A percentile compares a stretch with the other conserved stretches of the same genome.
These are phyloP conservation scores for Entomyzon cyanotis DNA, from an alignment of 2,113 vertebrate species.

Conservation along the genomic window DNA sequence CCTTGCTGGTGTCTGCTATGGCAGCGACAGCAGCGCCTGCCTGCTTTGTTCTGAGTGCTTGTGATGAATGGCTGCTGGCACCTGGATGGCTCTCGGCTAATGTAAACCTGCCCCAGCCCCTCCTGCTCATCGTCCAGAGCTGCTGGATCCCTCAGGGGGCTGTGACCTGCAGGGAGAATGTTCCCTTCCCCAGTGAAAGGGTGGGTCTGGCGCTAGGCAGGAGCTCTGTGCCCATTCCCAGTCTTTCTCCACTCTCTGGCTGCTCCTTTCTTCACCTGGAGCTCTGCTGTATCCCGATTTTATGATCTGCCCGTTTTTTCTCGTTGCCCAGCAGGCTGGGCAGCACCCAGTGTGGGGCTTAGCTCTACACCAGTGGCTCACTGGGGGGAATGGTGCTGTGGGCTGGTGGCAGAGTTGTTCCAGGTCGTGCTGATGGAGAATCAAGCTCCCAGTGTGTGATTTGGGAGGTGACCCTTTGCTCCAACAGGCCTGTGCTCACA, in stretches of 20 bases:
- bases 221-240: not conserved
- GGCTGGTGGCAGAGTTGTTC: not conserved
- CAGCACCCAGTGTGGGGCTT: not conserved
- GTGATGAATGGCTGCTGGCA: constrained; percentile 18
- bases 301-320: not conserved
- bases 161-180: not conserved
- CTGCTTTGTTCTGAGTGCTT: not conserved
- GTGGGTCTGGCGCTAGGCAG: not conserved
- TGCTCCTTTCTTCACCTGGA: not conserved
- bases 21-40: not conserved
- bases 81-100: not conserved
- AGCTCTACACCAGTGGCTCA: not conserved
- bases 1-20: not conserved
- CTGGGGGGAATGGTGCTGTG: not conserved
- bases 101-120: not conserved
- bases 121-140: not conserved
- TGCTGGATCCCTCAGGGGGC: not conserved
- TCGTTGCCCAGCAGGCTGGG: not conserved
- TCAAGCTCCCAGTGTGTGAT: accelerated
- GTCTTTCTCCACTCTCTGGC: not conserved
- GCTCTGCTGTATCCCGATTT: not conserved
- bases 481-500: not conserved
- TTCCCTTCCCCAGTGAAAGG: not conserved
- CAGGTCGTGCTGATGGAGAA: not conserved
- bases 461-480: not conserved